A percentile compares a stretch with the other conserved stretches of the same genome.
These are phyloP conservation scores for Heliconius hermathena DNA, from an alignment of 1,140 invertebrate genomes.

Conservation along the genomic window DNA sequence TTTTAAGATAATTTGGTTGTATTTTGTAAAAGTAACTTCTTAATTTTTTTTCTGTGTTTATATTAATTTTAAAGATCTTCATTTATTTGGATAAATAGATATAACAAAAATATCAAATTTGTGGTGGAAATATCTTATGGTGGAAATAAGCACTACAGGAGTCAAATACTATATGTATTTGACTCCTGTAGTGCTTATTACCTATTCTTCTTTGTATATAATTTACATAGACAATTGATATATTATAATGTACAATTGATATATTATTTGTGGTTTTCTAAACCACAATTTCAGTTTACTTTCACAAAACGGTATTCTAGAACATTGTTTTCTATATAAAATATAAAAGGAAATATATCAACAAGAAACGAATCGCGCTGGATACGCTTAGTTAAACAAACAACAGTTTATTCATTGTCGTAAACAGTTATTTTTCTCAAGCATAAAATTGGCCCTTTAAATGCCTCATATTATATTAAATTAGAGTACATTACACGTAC, in stretches of 20 bases:
- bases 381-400: constrained; percentile 29
- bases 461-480: constrained; percentile 1
- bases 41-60: too few relatives aligned
- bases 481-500: not conserved
- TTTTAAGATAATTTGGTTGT: too few relatives aligned
- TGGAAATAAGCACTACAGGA: not conserved
- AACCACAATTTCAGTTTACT: not conserved
- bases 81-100: too few relatives aligned
- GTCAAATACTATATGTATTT: not conserved
- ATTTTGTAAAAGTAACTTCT: too few relatives aligned
- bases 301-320: not conserved
- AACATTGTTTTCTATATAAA: constrained; percentile 9
- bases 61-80: too few relatives aligned
- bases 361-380: constrained; percentile 16
- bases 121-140: too few relatives aligned
- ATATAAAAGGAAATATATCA: constrained; percentile 22
- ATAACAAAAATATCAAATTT: too few relatives aligned
- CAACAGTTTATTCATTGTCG: constrained; percentile 15
- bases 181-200: too few relatives aligned
- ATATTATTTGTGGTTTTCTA: too few relatives aligned
- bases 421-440: constrained; percentile 26
- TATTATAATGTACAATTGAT: not conserved
- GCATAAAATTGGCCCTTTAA: constrained; percentile 30
- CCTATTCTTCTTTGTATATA: not conserved
- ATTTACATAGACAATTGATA: not conserved